These are phyloP conservation scores for Burhinus bistriatus DNA, from an alignment of 2,113 vertebrate genomes.

Conservation along the genomic window DNA sequence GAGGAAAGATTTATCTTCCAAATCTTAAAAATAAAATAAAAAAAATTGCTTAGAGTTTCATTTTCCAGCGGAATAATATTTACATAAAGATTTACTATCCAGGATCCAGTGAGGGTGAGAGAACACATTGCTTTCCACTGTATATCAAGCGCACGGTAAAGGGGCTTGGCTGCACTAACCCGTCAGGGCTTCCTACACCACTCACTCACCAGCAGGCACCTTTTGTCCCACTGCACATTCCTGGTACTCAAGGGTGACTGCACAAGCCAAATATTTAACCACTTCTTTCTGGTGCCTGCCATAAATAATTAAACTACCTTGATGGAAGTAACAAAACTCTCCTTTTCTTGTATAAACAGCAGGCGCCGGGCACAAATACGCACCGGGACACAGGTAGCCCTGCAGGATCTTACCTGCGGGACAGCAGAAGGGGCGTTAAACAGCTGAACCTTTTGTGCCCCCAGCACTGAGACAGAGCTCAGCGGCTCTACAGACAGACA, in stretches of 20 bases:
- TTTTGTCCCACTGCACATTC: neutral
- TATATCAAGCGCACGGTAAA: fast-evolving
- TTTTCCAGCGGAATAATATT: neutral
- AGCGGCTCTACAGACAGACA: neutral
- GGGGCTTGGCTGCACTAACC: neutral
- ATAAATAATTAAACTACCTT: neutral
- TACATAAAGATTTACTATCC: neutral
- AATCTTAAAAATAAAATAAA: neutral
- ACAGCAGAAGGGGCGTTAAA: neutral
- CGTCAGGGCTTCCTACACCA: neutral
- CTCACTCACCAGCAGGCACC: neutral
- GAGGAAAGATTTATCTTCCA: neutral
- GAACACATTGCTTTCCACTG: neutral
- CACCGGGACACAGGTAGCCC: neutral
- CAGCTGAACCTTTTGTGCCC: neutral
- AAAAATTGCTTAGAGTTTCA: neutral
- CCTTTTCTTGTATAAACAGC: neutral
- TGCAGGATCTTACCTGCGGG: neutral
- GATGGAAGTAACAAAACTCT: neutral
- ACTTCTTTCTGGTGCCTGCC: neutral
- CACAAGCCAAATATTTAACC: neutral
- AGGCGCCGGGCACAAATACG: fast-evolving
- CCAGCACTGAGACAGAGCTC: neutral
- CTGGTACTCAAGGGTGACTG: neutral
- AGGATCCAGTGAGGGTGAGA: neutral